phyloP scores from a whole-genome alignment of 2,888 invertebrate genomes.

The Zygaena filipendulae region DNA sequence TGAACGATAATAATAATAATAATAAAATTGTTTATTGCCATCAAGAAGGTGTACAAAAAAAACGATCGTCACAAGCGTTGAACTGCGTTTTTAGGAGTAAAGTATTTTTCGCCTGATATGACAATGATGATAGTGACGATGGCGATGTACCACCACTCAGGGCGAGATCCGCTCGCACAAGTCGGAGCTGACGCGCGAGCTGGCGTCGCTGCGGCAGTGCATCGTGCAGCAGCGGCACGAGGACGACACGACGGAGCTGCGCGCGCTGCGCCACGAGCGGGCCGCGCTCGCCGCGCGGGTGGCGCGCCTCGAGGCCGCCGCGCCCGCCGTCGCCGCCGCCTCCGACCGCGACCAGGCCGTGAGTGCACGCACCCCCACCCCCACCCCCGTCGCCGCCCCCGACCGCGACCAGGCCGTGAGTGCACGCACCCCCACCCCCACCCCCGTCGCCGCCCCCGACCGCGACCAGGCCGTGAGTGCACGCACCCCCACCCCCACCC shows the following conservation, averaged over 20 bases:
- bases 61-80: too few relatives aligned
- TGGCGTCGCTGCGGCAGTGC: slow-evolving; percentile 41
- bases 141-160: too few relatives aligned
- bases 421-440: slow-evolving; percentile 5
- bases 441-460: not conserved
- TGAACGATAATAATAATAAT: too few relatives aligned
- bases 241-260: slow-evolving; percentile 32
- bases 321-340: not conserved
- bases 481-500: slow-evolving; percentile 3
- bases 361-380: slow-evolving; percentile 5
- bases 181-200: slow-evolving; percentile 41
- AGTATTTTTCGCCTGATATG: too few relatives aligned
- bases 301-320: slow-evolving; percentile 15
- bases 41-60: too few relatives aligned
- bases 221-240: too few relatives aligned
- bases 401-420: slow-evolving; percentile 3
- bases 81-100: too few relatives aligned
- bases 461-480: slow-evolving; percentile 5
- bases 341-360: slow-evolving; percentile 2
- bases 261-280: slow-evolving; percentile 27
- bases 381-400: not conserved
- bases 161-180: slow-evolving; percentile 60
- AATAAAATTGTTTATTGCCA: too few relatives aligned
- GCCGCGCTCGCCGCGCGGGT: slow-evolving; percentile 20
- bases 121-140: too few relatives aligned